Evolutionary conservation across 2,113 vertebrate genomes (phyloP), one percentile per base, ranked within the genome.

Genomic region (Albula goreensis): DNA sequence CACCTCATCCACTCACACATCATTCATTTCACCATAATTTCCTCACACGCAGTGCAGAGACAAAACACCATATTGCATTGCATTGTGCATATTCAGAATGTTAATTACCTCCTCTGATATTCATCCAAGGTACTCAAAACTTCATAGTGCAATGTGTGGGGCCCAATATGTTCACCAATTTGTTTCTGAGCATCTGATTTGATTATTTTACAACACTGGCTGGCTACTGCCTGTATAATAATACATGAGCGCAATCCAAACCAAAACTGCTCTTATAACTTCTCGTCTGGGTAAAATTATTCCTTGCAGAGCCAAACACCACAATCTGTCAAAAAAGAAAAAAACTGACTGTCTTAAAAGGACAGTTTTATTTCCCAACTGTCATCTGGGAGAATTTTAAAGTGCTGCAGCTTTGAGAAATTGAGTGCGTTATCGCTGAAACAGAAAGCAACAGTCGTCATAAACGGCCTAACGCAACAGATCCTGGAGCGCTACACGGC

Each of bases 381-480:
- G 70, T 52, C 80, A 19, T 19, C 17, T 12, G 81, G 80, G 3
- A 17, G 53, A 31, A 66, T 19, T 31, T 52, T 25, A 12, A 63
- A 51, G 19, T 13, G 50, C 15, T 12, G 31, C 63, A 63, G 81
- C 53, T 60, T 83, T 83, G 53, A n/a, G 31, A 60, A 83, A 83
- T 83, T 57, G 81, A 83, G 81, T 63, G 81, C 63, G 31, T 63
- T 83, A 83, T 83, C 74, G 63, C 74, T 22, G 11, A 60, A 60
- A 83, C 41, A 60, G 66, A 83, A 83, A 0, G 13, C n/a, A 25
- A 81, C 31, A 83, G 57, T 63, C 31, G 25, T 48, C 56, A 63
- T 60, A 63, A 83, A 57, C 31, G 19, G 49, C 49, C 50, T 8
- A 81, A 50, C 2, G 53, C 22, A 3, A 63, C 4, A 63, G 53